Evolutionary conservation across 2,797 vertebrate species (phyloP).

Genomic region (Eremophila alpestris): DNA sequence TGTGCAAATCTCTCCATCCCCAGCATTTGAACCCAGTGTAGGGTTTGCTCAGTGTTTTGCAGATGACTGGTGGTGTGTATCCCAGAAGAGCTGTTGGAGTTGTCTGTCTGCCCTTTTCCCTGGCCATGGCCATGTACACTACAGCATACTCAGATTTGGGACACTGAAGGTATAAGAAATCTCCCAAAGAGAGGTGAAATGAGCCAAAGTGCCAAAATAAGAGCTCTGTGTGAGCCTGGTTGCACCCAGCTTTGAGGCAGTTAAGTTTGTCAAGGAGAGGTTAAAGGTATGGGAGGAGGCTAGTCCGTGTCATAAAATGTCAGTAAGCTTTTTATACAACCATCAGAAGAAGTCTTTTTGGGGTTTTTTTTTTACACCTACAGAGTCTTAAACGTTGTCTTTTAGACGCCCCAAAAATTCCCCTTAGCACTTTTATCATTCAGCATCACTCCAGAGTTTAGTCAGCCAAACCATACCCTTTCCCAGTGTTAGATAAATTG

Average conservation of each 20-base stretch:
- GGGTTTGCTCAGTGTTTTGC: not conserved
- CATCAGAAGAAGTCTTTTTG: slow-evolving; percentile 45
- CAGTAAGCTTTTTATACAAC: slow-evolving; percentile 63
- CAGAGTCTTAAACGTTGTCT: slow-evolving; percentile 43
- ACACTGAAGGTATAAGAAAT: not conserved
- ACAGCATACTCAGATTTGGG: not conserved
- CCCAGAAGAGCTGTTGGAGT: not conserved
- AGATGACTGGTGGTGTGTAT: not conserved
- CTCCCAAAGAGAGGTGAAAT: not conserved
- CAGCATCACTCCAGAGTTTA: slow-evolving; percentile 76
- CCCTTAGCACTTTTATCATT: slow-evolving; percentile 76
- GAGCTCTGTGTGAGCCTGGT: not conserved
- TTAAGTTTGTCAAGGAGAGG: not conserved
- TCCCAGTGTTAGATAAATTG: slow-evolving; percentile 75
- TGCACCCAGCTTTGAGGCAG: not conserved
- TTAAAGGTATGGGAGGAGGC: not conserved
- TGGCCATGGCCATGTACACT: fast-evolving
- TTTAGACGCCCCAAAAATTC: slow-evolving; percentile 75
- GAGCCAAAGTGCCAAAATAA: not conserved
- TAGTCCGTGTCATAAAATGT: slow-evolving; percentile 55
- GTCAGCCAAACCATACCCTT: slow-evolving; percentile 81
- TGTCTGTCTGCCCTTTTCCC: not conserved
- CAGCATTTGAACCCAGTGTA: not conserved
- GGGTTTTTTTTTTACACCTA: slow-evolving; percentile 66
- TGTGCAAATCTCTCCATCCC: not conserved